A percentile compares a stretch with the other conserved stretches of the same genome.
Conservation (phyloP, 2,797 vertebrate species). For the Glossophaga mutica region DNA sequence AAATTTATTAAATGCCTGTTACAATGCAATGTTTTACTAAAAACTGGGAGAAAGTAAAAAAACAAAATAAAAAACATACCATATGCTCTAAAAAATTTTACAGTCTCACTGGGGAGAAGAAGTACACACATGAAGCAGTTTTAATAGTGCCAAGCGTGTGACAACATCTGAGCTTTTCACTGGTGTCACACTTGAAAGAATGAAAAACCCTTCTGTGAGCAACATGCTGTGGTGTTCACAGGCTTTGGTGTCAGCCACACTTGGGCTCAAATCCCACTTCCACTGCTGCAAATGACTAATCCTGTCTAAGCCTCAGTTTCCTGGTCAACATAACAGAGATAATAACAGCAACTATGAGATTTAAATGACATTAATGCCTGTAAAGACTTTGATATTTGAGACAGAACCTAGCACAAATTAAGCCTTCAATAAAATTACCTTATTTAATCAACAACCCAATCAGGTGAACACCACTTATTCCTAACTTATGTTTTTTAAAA, state of each 20-base stretch:
- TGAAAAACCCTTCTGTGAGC: neutral
- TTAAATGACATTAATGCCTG: neutral
- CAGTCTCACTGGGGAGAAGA: neutral
- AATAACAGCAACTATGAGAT: neutral
- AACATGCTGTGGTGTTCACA: rapidly evolving
- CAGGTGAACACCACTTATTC: neutral
- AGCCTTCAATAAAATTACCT: neutral
- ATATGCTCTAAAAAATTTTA: neutral
- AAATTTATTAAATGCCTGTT: neutral
- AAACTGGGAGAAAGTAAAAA: neutral
- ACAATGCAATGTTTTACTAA: neutral
- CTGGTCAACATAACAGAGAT: neutral
- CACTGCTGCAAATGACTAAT: neutral
- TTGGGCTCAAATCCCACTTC: neutral
- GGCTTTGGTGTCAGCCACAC: neutral
- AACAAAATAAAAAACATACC: neutral
- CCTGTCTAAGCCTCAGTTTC: neutral
- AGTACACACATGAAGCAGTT: neutral
- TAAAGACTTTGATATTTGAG: neutral
- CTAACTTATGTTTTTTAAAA: neutral
- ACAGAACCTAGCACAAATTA: neutral
- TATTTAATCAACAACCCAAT: neutral
- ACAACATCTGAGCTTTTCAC: rapidly evolving
- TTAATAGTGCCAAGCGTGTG: rapidly evolving
- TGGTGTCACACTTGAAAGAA: neutral